These are phyloP conservation scores for Megalops cyprinoides DNA, from an alignment of 2,797 vertebrate species.

Conservation along the genomic window DNA sequence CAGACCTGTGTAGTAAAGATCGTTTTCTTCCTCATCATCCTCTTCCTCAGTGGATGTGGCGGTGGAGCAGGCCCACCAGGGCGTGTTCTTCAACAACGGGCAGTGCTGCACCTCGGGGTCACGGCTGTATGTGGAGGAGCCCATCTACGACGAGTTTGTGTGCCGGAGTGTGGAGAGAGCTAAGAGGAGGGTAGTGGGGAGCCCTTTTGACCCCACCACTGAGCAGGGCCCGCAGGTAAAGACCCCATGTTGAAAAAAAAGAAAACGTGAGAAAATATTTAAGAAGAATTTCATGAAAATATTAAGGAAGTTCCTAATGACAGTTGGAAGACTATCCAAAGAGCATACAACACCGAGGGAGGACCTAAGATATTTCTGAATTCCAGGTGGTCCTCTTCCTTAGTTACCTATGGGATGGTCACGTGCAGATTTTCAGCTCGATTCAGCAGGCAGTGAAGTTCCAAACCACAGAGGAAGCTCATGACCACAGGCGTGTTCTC, in stretches of 20 bases:
- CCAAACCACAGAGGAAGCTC: slow-evolving; percentile 94
- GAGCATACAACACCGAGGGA: not conserved
- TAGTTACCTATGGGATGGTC: slow-evolving; percentile 23
- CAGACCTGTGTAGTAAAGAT: not conserved
- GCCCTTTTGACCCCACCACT: slow-evolving; percentile 92
- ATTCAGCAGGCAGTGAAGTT: slow-evolving; percentile 98
- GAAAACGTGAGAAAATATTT: not conserved
- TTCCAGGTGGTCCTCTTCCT: slow-evolving; percentile 8
- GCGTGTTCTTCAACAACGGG: slow-evolving; percentile 97
- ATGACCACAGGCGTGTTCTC: slow-evolving; percentile 93
- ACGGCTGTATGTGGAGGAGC: slow-evolving; percentile 91
- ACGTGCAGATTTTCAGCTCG: slow-evolving; percentile 92
- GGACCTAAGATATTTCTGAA: not conserved
- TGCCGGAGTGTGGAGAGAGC: slow-evolving; percentile 90
- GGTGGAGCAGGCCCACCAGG: slow-evolving; percentile 96
- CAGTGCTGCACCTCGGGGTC: slow-evolving; percentile 98
- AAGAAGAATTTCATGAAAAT: not conserved
- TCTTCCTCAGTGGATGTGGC: slow-evolving; percentile 88
- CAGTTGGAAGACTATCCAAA: not conserved
- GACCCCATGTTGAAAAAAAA: not conserved
- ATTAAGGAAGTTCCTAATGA: too few relatives aligned
- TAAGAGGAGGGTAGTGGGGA: slow-evolving; percentile 90
- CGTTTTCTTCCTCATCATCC: not conserved
- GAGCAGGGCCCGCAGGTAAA: slow-evolving; percentile 98
- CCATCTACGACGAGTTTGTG: slow-evolving; percentile 95